phyloP scores from a whole-genome alignment of 1,140 invertebrate species.

The Conus betulinus region DNA sequence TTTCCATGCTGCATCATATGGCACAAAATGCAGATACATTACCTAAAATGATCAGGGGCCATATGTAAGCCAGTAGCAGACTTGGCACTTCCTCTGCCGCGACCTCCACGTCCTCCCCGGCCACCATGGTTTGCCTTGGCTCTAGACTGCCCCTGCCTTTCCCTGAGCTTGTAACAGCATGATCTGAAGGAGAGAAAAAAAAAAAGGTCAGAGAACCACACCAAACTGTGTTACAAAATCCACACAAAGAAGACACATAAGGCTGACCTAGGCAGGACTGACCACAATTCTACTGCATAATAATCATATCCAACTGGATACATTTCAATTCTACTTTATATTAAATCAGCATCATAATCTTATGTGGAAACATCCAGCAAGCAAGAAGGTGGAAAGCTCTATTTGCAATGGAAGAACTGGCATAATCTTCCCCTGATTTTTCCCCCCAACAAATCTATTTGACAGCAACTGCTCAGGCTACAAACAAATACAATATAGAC shows the following conservation, averaged over 20 bases:
- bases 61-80: not conserved
- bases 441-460: too few relatives aligned
- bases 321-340: too few relatives aligned
- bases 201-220: not conserved
- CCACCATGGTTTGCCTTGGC: not conserved
- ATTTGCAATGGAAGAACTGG: too few relatives aligned
- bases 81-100: not conserved
- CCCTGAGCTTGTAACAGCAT: not conserved
- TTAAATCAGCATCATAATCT: too few relatives aligned
- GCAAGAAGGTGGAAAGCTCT: too few relatives aligned
- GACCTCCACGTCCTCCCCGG: not conserved
- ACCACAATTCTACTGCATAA: not conserved
- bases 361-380: too few relatives aligned
- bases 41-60: slow-evolving; percentile 10
- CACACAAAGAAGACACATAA: not conserved
- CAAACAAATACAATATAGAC: too few relatives aligned
- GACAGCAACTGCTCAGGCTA: too few relatives aligned
- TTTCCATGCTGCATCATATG: not conserved
- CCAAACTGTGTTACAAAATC: not conserved
- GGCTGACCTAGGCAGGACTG: too few relatives aligned
- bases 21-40: not conserved
- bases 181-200: not conserved
- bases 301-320: not conserved
- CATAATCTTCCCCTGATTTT: too few relatives aligned
- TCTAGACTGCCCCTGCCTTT: not conserved